Conservation (phyloP, 2,888 invertebrate species). For the Enoplolaimus lenunculus region DNA sequence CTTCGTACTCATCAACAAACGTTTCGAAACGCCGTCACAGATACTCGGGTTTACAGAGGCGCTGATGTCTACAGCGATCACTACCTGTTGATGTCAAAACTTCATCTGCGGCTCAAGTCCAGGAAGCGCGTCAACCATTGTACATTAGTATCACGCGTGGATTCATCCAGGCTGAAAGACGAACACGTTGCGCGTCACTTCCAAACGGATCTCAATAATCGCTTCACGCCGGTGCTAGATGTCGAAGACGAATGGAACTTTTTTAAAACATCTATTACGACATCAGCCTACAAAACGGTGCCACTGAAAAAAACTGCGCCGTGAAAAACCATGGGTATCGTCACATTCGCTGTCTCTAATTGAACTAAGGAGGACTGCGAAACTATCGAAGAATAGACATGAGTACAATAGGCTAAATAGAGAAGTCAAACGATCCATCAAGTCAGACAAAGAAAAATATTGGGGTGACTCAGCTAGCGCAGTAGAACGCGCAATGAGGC, state of each 20-base stretch:
- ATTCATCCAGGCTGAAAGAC: too few relatives aligned
- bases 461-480: background rate
- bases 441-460: background rate
- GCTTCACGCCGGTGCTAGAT: too few relatives aligned
- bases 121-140: background rate
- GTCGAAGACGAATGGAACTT: background rate
- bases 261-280: background rate
- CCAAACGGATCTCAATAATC: too few relatives aligned
- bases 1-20: background rate
- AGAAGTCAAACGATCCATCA: background rate
- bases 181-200: too few relatives aligned
- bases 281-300: background rate
- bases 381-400: background rate
- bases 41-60: conserved; percentile 4
- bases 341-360: background rate
- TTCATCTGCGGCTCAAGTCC: background rate
- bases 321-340: background rate
- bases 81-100: background rate
- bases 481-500: background rate
- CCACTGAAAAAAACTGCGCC: background rate
- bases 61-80: conserved; percentile 4
- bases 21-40: background rate
- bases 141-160: too few relatives aligned
- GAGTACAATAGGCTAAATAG: background rate
- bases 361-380: too few relatives aligned